These are phyloP conservation scores for Ctenopoma multispine DNA, from an alignment of 2,797 vertebrate species.

Conservation along the genomic window DNA sequence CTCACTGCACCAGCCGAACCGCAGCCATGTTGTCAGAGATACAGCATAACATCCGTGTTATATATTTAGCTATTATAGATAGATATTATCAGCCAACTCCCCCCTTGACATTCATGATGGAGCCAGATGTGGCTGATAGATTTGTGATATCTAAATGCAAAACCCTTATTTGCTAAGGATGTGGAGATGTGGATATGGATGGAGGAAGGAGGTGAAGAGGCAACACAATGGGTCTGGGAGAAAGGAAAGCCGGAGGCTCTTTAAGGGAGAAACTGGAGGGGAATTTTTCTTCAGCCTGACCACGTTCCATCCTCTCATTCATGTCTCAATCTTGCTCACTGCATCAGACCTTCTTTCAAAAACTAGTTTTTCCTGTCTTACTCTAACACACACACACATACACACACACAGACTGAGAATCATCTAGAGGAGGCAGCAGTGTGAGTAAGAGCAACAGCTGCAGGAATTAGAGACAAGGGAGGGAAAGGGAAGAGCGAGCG, in stretches of 20 bases:
- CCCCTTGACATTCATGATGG: slow-evolving; percentile 36
- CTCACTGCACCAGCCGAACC: slow-evolving; percentile 31
- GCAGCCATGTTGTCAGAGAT: slow-evolving; percentile 29
- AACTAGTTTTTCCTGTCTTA: slow-evolving; percentile 30
- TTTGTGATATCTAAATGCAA: slow-evolving; percentile 70
- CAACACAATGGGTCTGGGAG: slow-evolving; percentile 75
- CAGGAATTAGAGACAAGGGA: slow-evolving; percentile 70
- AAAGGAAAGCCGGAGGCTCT: slow-evolving; percentile 63
- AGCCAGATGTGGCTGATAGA: slow-evolving; percentile 77
- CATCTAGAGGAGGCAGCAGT: slow-evolving; percentile 63
- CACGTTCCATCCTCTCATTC: slow-evolving; percentile 63
- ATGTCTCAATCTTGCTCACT: slow-evolving; percentile 32
- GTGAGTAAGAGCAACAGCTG: slow-evolving; percentile 81
- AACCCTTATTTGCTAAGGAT: slow-evolving; percentile 54
- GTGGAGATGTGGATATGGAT: slow-evolving; percentile 73
- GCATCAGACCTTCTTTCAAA: slow-evolving; percentile 31
- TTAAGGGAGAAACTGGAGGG: slow-evolving; percentile 54
- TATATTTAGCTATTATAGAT: slow-evolving; percentile 63
- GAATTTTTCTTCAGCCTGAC: slow-evolving; percentile 49
- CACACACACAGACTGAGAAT: slow-evolving; percentile 48
- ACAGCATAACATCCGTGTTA: slow-evolving; percentile 39
- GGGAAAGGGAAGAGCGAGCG: slow-evolving; percentile 52
- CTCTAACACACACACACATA: slow-evolving; percentile 12
- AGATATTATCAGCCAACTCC: slow-evolving; percentile 42
- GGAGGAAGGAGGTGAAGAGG: slow-evolving; percentile 76